These are phyloP conservation scores for Gavia stellata DNA, from an alignment of 2,113 vertebrate species.

Conservation along the genomic window DNA sequence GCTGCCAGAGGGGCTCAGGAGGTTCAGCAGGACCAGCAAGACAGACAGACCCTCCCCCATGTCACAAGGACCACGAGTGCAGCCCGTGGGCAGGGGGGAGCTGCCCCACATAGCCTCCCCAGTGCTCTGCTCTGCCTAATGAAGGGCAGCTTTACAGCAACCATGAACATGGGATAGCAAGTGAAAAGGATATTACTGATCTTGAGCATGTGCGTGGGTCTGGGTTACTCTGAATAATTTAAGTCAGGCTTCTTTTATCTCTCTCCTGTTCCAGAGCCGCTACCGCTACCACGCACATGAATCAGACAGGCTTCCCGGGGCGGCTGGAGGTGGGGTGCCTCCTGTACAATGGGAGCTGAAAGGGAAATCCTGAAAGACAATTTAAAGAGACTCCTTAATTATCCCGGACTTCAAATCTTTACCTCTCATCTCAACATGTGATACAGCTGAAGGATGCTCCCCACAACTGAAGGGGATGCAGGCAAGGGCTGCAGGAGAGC, in stretches of 20 bases:
- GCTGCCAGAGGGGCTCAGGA: background rate
- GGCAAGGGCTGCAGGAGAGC: background rate
- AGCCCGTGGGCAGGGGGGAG: background rate
- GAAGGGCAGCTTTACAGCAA: background rate
- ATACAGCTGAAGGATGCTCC: background rate
- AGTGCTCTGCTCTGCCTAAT: background rate
- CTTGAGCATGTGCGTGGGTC: background rate
- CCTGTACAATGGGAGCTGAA: background rate
- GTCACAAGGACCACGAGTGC: rapidly evolving
- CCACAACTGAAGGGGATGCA: rapidly evolving
- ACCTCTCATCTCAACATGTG: background rate
- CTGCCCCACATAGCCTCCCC: background rate
- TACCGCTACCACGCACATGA: background rate
- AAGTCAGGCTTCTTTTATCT: constrained; percentile 15
- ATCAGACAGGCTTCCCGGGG: background rate
- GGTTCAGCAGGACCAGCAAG: background rate
- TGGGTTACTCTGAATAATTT: constrained; percentile 33
- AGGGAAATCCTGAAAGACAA: background rate
- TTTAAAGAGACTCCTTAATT: constrained; percentile 22
- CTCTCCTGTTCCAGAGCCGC: background rate
- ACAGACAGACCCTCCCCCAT: background rate
- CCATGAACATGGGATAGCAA: rapidly evolving
- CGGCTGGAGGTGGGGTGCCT: background rate
- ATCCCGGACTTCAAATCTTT: background rate
- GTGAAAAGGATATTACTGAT: background rate